Evolutionary conservation across 2,797 vertebrate species (phyloP).

Genomic region (Dipus sagitta): DNA sequence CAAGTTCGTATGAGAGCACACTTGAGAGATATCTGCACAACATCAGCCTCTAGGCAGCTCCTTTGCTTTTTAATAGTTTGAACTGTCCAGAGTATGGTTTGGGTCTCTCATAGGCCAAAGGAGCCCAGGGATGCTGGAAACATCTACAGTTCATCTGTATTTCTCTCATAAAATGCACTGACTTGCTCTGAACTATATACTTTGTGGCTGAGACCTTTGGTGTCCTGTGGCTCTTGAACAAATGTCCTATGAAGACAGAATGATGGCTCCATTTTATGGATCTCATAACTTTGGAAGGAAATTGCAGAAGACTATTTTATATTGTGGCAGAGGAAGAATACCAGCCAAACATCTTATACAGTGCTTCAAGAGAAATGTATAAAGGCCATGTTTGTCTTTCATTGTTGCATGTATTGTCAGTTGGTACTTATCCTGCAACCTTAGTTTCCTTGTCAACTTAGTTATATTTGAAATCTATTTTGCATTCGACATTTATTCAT

Average conservation of each 20-base stretch:
- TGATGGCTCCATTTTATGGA: constrained; percentile 46
- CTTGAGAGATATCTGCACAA: constrained; percentile 11
- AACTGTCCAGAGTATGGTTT: background rate
- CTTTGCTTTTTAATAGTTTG: constrained; percentile 68
- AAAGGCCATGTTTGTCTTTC: background rate
- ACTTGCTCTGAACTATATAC: constrained; percentile 7
- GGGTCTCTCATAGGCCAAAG: constrained; percentile 7
- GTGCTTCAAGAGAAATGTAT: background rate
- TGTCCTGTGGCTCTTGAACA: constrained; percentile 51
- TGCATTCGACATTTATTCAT: background rate
- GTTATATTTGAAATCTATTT: background rate
- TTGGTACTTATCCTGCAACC: background rate
- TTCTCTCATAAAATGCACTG: constrained; percentile 37
- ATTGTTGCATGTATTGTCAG: constrained; percentile 2
- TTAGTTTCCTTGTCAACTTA: background rate
- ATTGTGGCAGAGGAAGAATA: background rate
- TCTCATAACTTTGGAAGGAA: constrained; percentile 38
- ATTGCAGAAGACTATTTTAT: background rate
- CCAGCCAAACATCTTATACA: background rate
- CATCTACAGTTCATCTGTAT: background rate
- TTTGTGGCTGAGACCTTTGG: constrained; percentile 50
- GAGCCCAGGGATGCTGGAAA: background rate
- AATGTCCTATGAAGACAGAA: constrained; percentile 6
- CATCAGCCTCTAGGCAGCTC: background rate
- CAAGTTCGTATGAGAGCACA: background rate